These are phyloP conservation scores for Amphiura filiformis DNA, from an alignment of 35 echinoderm and acorn worm species.

Conservation along the genomic window DNA sequence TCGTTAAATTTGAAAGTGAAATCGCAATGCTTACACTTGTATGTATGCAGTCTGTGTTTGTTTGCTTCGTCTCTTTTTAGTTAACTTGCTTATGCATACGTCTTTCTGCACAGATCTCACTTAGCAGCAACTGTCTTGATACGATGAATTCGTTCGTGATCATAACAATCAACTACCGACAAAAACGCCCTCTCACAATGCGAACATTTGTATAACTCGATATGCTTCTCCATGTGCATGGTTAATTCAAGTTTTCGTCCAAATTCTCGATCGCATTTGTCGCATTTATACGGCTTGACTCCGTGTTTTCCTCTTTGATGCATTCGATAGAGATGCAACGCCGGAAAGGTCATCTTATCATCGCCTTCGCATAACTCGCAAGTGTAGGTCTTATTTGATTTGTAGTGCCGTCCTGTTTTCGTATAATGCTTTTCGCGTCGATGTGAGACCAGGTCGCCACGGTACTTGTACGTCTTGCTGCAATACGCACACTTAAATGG, in stretches of 20 bases:
- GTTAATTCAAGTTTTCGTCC: background rate
- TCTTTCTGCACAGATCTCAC: background rate
- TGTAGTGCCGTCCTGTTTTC: background rate
- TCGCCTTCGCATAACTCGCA: background rate
- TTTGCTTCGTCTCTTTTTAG: background rate
- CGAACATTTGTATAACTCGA: background rate
- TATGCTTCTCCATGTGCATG: conserved; percentile 1
- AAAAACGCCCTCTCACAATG: background rate
- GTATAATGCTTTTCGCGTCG: background rate
- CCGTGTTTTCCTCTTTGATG: background rate
- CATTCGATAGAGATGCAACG: background rate
- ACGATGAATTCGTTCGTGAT: background rate
- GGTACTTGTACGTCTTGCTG: background rate
- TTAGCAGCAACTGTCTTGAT: background rate
- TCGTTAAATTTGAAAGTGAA: background rate
- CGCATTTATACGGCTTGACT: background rate
- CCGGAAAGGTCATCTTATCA: background rate
- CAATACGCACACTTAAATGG: background rate
- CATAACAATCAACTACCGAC: background rate
- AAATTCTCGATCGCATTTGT: background rate
- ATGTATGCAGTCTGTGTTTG: background rate
- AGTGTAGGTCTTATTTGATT: background rate
- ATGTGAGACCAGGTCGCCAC: background rate
- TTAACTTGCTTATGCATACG: background rate
- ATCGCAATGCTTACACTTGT: background rate